Conservation (phyloP, 2,797 vertebrate genomes). For the Craterocephalus amniculus region DNA sequence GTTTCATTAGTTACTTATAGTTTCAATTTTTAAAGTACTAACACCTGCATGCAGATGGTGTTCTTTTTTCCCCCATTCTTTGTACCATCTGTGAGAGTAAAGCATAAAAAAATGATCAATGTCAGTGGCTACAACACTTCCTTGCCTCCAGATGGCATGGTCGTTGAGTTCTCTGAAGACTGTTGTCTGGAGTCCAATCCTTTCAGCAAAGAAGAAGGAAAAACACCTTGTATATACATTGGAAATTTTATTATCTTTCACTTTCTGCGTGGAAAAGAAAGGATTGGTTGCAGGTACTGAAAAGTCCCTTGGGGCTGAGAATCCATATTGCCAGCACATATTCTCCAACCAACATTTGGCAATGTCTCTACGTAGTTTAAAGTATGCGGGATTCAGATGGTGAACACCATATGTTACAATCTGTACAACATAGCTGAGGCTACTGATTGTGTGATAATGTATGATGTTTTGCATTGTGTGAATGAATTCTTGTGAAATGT, state of each 20-base stretch:
- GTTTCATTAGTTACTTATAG: slow-evolving; percentile 38
- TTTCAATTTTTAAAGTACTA: slow-evolving; percentile 60
- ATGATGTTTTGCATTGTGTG: slow-evolving; percentile 7
- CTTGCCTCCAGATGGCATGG: slow-evolving; percentile 80
- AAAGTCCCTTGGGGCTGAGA: slow-evolving; percentile 38
- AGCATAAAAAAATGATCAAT: slow-evolving; percentile 80
- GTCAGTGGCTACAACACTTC: slow-evolving; percentile 68
- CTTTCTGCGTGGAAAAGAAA: slow-evolving; percentile 31
- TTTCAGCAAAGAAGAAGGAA: slow-evolving; percentile 51
- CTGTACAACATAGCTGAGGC: slow-evolving; percentile 33
- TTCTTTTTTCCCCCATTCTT: slow-evolving; percentile 19
- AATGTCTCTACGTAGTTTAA: slow-evolving; percentile 40
- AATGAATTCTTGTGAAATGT: slow-evolving; percentile 7
- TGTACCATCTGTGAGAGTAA: slow-evolving; percentile 71
- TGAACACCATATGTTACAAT: slow-evolving; percentile 57
- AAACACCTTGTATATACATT: slow-evolving; percentile 11
- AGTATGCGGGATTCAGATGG: slow-evolving; percentile 46
- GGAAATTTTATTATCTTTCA: slow-evolving; percentile 33
- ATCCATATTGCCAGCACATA: slow-evolving; percentile 50
- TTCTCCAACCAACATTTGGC: slow-evolving; percentile 56
- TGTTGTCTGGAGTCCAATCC: slow-evolving; percentile 69
- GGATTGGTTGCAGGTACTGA: slow-evolving; percentile 35
- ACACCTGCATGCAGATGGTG: slow-evolving; percentile 78
- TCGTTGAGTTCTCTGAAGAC: slow-evolving; percentile 74
- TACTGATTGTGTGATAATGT: slow-evolving; percentile 28